Percentiles rank a stretch among this genome's conserved stretches.
Evolutionary conservation across 2,888 invertebrate genomes (phyloP).

Genomic region (Micropterix aruncella): DNA sequence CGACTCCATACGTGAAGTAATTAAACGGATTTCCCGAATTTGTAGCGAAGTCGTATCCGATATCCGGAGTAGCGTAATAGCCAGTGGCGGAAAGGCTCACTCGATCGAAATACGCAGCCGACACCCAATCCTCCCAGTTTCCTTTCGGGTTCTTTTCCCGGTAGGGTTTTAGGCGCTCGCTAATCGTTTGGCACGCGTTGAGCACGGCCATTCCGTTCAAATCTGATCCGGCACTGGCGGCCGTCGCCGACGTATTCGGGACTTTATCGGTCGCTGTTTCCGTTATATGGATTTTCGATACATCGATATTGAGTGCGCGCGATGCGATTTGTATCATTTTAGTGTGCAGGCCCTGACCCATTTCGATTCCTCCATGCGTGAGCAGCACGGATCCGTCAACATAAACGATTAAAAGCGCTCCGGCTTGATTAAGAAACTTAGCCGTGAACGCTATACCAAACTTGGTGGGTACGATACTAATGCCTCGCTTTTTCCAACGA

Average conservation of each 20-base stretch:
- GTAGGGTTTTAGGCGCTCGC: constrained; percentile 58
- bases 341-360: constrained; percentile 93
- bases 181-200: constrained; percentile 64
- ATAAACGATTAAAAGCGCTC: constrained; percentile 80
- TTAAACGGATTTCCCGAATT: constrained; percentile 62
- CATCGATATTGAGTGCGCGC: constrained; percentile 51
- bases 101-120: constrained; percentile 59
- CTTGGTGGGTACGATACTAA: constrained; percentile 68
- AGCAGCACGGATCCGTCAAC: constrained; percentile 78
- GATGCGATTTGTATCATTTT: constrained; percentile 92
- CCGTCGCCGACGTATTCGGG: constrained; percentile 82
- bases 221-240: constrained; percentile 80
- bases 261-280: constrained; percentile 85
- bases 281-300: constrained; percentile 61
- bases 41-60: constrained; percentile 55
- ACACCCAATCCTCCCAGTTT: constrained; percentile 76
- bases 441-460: constrained; percentile 75
- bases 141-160: constrained; percentile 61
- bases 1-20: constrained; percentile 79
- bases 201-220: constrained; percentile 84
- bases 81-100: constrained; percentile 74
- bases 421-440: constrained; percentile 68
- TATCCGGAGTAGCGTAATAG: constrained; percentile 62
- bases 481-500: constrained; percentile 77
- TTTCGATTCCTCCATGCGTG: constrained; percentile 88